These are phyloP conservation scores for Anguilla anguilla DNA, from an alignment of 2,797 vertebrate genomes.

Conservation along the genomic window DNA sequence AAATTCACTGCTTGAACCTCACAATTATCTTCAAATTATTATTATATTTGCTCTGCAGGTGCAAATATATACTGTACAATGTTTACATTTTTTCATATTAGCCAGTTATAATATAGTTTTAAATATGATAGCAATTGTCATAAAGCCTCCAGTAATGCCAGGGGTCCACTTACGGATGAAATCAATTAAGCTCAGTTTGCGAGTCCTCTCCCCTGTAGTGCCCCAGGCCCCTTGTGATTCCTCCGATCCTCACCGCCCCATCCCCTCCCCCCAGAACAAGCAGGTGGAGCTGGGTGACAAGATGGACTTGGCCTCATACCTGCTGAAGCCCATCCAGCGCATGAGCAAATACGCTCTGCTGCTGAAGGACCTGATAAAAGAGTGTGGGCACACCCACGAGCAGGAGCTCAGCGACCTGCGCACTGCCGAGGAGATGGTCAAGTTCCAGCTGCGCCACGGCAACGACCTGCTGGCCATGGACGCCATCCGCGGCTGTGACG, in stretches of 20 bases:
- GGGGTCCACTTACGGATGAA: not conserved
- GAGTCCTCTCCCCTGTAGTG: not conserved
- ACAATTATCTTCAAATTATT: not conserved
- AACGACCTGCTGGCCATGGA: slow-evolving; percentile 87
- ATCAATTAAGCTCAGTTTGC: not conserved
- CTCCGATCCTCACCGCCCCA: not conserved
- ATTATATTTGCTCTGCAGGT: slow-evolving; percentile 3
- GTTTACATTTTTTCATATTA: not conserved
- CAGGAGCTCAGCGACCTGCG: slow-evolving; percentile 80
- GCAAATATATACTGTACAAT: not conserved
- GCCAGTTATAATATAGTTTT: not conserved
- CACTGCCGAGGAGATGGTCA: slow-evolving; percentile 80
- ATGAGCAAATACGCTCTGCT: slow-evolving; percentile 85
- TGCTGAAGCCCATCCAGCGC: slow-evolving; percentile 85
- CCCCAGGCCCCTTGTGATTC: not conserved
- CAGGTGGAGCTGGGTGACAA: slow-evolving; percentile 80
- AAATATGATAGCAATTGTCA: not conserved
- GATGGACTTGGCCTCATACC: slow-evolving; percentile 85
- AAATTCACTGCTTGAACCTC: not conserved
- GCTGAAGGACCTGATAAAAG: slow-evolving; percentile 82
- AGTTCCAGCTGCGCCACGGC: slow-evolving; percentile 85
- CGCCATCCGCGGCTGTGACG: slow-evolving; percentile 80
- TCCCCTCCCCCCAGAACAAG: slow-evolving; percentile 65
- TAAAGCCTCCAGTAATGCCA: not conserved
- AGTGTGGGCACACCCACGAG: slow-evolving; percentile 74